phyloP scores from a whole-genome alignment of 2,113 vertebrate species.

The Terrapene triunguis region DNA sequence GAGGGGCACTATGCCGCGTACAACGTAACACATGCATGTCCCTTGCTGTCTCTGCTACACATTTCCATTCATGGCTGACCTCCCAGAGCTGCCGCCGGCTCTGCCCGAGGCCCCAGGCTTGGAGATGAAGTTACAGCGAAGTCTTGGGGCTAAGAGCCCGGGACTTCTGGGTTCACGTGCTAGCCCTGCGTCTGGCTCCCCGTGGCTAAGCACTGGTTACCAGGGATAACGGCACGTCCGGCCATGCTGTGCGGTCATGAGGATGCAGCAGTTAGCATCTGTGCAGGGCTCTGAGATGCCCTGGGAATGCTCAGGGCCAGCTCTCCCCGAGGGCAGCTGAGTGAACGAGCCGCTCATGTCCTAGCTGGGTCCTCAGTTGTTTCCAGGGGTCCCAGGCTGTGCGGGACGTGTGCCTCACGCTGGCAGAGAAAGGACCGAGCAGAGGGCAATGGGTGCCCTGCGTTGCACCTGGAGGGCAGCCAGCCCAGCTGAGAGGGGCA shows the following conservation, averaged over 20 bases:
- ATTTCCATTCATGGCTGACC: not conserved
- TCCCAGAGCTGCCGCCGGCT: not conserved
- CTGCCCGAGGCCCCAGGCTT: not conserved
- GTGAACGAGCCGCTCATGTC: not conserved
- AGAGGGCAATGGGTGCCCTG: not conserved
- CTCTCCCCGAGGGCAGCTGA: not conserved
- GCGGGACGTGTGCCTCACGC: not conserved
- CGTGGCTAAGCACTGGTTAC: not conserved
- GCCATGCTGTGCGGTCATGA: not conserved
- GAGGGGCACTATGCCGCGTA: not conserved
- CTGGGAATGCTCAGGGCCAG: not conserved
- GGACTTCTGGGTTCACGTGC: not conserved
- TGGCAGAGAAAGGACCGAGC: not conserved
- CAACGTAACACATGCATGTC: not conserved
- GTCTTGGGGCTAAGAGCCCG: not conserved
- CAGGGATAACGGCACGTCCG: not conserved
- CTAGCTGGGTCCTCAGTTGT: not conserved
- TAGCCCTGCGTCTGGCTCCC: not conserved
- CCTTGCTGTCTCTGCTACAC: not conserved
- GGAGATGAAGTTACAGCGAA: not conserved
- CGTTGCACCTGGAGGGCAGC: not conserved
- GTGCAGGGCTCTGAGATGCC: not conserved
- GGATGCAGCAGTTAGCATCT: too few species aligned
- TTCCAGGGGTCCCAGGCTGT: not conserved
- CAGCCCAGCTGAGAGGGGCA: not conserved